Evolutionary conservation across 1,140 invertebrate species (phyloP).

Genomic region (Ganaspis sp.): DNA sequence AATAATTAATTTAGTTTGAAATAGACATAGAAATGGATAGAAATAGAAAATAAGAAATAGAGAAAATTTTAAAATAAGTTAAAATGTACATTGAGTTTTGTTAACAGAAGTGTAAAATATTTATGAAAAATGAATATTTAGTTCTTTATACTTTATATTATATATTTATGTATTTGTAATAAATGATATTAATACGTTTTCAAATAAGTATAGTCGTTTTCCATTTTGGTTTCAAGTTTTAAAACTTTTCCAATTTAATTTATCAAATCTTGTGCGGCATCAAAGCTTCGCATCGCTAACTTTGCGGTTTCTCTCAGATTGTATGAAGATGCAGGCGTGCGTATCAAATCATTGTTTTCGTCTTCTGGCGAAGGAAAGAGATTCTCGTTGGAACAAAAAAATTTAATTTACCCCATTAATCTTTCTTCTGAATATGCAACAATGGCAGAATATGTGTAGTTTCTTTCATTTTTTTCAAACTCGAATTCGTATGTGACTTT

Average conservation of each 20-base stretch:
- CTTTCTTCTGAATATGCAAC: not conserved
- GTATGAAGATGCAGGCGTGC: not conserved
- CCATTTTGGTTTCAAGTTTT: not conserved
- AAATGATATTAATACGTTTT: no score
- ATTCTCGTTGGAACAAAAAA: not conserved
- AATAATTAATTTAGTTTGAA: no score
- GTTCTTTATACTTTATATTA: no score
- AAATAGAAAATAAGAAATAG: no score
- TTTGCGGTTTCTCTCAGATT: not conserved
- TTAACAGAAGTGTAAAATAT: no score
- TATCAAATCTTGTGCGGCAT: not conserved
- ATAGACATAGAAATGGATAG: no score
- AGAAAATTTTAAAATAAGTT: no score
- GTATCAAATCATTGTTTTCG: constrained; percentile 9
- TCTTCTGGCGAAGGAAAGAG: not conserved
- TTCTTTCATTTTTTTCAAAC: not conserved
- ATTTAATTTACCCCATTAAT: not conserved
- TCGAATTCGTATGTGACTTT: not conserved
- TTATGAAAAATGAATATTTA: no score
- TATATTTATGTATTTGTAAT: no score
- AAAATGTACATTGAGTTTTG: no score
- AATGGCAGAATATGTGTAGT: not conserved
- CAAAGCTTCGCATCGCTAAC: not conserved
- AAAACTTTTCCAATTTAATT: not conserved
- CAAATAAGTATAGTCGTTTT: no score